These are phyloP conservation scores for Anolis apletophallus DNA, from an alignment of 2,797 vertebrate genomes.

Conservation along the genomic window DNA sequence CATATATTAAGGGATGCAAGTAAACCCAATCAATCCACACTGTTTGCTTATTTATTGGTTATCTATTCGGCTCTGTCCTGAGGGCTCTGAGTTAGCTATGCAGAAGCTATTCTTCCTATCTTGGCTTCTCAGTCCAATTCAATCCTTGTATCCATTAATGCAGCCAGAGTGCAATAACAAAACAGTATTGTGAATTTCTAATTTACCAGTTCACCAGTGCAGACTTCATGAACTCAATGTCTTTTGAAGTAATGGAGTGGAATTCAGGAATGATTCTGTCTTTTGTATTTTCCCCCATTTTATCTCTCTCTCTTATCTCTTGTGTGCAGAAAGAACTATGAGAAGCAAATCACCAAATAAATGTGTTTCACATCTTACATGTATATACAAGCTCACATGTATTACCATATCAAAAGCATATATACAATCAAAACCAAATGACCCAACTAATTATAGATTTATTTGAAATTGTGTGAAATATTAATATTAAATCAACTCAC, in stretches of 20 bases:
- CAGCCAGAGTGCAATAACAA: slow-evolving; percentile 55
- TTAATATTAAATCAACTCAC: not conserved
- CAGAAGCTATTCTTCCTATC: slow-evolving; percentile 39
- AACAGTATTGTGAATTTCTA: slow-evolving; percentile 71
- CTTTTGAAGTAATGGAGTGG: slow-evolving; percentile 63
- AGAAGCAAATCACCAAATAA: not conserved
- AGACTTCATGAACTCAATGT: slow-evolving; percentile 64
- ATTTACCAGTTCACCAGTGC: slow-evolving; percentile 77
- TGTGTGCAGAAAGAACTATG: not conserved
- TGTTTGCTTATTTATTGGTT: not conserved
- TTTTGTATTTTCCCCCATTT: slow-evolving; percentile 45
- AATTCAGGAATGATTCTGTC: slow-evolving; percentile 53
- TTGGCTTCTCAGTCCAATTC: slow-evolving; percentile 42
- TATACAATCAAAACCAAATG: not conserved
- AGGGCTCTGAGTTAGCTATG: slow-evolving; percentile 8
- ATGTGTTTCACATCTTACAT: not conserved
- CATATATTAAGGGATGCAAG: not conserved
- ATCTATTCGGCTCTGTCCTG: not conserved
- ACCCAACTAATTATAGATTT: slow-evolving; percentile 28
- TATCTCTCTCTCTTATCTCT: not conserved
- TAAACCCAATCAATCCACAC: not conserved
- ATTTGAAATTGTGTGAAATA: slow-evolving; percentile 29
- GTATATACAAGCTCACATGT: not conserved
- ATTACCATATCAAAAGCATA: slow-evolving; percentile 13
- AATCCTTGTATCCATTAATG: slow-evolving; percentile 54